Percentiles rank a stretch among this genome's conserved stretches.
phyloP scores from a whole-genome alignment of 2,797 vertebrate species.

The Lagorchestes hirsutus region DNA sequence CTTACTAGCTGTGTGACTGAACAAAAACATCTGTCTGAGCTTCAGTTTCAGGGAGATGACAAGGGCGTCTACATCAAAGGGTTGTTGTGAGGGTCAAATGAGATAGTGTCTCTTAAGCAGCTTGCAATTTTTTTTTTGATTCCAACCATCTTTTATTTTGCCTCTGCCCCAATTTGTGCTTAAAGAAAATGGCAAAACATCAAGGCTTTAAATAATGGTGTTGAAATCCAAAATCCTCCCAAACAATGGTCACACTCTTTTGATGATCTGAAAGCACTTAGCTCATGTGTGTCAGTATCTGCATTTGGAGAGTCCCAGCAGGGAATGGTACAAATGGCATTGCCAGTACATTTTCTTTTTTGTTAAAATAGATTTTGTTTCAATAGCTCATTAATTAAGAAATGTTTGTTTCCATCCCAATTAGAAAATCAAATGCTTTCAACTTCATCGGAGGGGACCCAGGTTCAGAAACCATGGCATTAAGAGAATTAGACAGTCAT shows the following conservation, averaged over 20 bases:
- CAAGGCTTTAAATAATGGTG: slow-evolving; percentile 41
- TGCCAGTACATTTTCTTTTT: slow-evolving; percentile 21
- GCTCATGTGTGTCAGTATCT: background rate
- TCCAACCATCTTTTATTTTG: slow-evolving; percentile 43
- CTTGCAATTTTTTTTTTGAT: background rate
- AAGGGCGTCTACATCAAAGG: background rate
- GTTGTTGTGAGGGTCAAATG: background rate
- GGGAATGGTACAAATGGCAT: background rate
- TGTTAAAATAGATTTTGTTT: slow-evolving; percentile 7
- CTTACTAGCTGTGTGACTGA: background rate
- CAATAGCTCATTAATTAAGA: slow-evolving; percentile 39
- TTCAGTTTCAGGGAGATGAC: background rate
- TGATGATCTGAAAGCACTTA: slow-evolving; percentile 29
- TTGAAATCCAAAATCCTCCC: background rate
- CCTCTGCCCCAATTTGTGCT: slow-evolving; percentile 21
- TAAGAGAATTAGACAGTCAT: background rate
- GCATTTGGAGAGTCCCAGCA: background rate
- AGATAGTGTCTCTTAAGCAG: background rate
- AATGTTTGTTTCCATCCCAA: background rate
- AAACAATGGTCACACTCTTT: background rate
- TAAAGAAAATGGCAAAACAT: slow-evolving; percentile 45
- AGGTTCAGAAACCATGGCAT: background rate
- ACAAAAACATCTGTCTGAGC: background rate
- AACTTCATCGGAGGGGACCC: background rate
- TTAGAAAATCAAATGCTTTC: slow-evolving; percentile 34